Evolutionary conservation across 2,797 vertebrate species (phyloP).

Genomic region (Esox lucius): DNA sequence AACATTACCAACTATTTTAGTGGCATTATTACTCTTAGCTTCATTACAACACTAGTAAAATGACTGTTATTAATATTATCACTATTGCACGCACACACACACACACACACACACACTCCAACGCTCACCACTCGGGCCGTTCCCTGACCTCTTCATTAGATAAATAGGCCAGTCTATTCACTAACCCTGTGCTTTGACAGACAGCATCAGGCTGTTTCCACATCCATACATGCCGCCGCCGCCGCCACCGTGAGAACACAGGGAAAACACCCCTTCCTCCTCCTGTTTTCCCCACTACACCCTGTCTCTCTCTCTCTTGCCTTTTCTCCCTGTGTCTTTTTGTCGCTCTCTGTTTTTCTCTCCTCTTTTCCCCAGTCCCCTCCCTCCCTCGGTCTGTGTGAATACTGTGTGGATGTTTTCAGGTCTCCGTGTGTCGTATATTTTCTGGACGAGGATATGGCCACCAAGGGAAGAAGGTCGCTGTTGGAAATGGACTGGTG

Average conservation of each 20-base stretch:
- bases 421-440: too few species aligned
- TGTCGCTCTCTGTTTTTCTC: slow-evolving; percentile 6
- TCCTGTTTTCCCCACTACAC: neutral
- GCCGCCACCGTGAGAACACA: slow-evolving; percentile 62
- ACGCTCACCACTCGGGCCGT: slow-evolving; percentile 13
- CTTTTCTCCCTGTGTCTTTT: too few species aligned
- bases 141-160: slow-evolving; percentile 61
- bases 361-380: slow-evolving; percentile 48
- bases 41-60: too few species aligned
- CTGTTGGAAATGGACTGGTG: too few species aligned
- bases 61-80: too few species aligned
- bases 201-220: slow-evolving; percentile 64
- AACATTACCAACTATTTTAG: too few species aligned
- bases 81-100: too few species aligned
- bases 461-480: too few species aligned
- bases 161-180: slow-evolving; percentile 64
- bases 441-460: too few species aligned
- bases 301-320: neutral
- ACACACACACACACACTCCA: slow-evolving; percentile 23
- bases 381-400: slow-evolving; percentile 20
- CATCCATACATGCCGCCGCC: neutral
- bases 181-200: slow-evolving; percentile 49
- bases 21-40: too few species aligned
- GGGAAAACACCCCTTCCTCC: slow-evolving; percentile 52
- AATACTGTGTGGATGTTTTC: too few species aligned